Evolutionary conservation across 2,797 vertebrate species (phyloP), one percentile per base, ranked within the genome.

Genomic region (Centropyge bicolor): DNA sequence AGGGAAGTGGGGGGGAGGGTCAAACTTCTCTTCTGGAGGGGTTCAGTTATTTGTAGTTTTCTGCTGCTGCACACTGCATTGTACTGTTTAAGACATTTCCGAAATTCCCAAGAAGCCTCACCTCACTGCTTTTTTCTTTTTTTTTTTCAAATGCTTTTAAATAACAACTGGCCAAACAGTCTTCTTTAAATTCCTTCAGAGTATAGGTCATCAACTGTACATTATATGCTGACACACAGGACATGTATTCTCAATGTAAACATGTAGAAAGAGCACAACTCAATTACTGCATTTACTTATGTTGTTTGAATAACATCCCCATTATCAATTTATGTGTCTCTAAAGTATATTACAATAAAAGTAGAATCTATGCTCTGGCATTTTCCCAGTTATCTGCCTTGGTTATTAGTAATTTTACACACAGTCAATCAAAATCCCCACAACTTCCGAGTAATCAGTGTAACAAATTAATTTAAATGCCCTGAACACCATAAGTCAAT

Each of bases 101-200:
- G 85, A 78, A 64, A 85, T 74, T 51, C 64, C 48, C 64, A 67
- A 52, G 48, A 57, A 74, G 51, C 73, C 80, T 76, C 75, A 77
- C 57, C 74, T 89, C 82, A 67, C 36, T 55, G 67, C 56, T 76
- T 71, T 79, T 46, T n/a, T n/a, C n/a, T n/a, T n/a, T n/a, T n/a
- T n/a, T n/a, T n/a, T n/a, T 64, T 52, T 76, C 66, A 76, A 83
- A 81, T 56, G 73, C 46, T 70, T 65, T 71, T 67, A 84, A 89
- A 86, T 74, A 84, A 83, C 60, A 93, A 95, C 94, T 95, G 95
- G 94, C 93, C 92, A 86, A 83, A 92, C 77, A 90, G 92, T 93
- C 86, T 90, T 90, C 84, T 81, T 90, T 88, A 85, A 86, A 55
- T 86, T 94, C 93, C 93, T 95, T 94, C 94, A 95, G 76, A 91